Percentiles rank a stretch among this genome's conserved stretches.
phyloP scores from a whole-genome alignment of 2,797 vertebrate species.

The Periparus ater region DNA sequence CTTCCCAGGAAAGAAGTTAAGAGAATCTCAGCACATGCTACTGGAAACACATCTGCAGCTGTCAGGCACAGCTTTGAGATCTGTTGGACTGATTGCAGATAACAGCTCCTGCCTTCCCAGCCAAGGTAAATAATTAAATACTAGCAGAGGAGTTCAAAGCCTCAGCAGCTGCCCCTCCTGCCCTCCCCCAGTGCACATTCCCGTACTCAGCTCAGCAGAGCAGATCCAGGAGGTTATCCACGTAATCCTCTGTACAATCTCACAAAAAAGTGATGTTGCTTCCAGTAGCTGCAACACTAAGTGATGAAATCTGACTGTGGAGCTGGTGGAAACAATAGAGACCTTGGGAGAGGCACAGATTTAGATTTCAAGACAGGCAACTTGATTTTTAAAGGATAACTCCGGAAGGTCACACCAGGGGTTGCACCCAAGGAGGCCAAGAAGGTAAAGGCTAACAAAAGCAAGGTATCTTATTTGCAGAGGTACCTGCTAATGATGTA shows the following conservation, averaged over 20 bases:
- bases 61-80: background rate
- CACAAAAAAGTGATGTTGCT: background rate
- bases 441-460: background rate
- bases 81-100: background rate
- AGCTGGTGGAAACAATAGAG: background rate
- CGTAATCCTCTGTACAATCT: background rate
- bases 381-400: background rate
- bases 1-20: background rate
- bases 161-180: background rate
- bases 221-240: background rate
- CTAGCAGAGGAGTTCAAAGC: constrained; percentile 11
- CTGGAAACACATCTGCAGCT: background rate
- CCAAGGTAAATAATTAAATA: constrained; percentile 35
- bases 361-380: background rate
- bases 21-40: background rate
- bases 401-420: background rate
- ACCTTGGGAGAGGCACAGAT: background rate
- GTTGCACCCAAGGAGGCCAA: background rate
- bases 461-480: background rate
- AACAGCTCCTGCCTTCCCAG: background rate
- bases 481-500: background rate
- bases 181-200: background rate
- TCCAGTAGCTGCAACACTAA: background rate
- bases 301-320: background rate
- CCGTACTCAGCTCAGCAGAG: background rate